phyloP scores from a whole-genome alignment of 2,888 invertebrate genomes.

The Oasisia sp. region DNA sequence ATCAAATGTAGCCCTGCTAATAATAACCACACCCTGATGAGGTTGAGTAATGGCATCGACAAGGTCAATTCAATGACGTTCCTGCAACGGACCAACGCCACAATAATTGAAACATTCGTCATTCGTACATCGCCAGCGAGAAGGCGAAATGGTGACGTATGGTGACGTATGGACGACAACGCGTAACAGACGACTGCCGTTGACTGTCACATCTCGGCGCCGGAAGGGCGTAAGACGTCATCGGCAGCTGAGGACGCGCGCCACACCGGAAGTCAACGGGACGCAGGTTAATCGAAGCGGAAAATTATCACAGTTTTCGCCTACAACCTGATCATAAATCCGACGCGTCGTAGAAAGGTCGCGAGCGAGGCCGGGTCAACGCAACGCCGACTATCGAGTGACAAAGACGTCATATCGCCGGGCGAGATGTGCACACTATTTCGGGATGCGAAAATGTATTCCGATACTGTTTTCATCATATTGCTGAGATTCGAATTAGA shows the following conservation, averaged over 20 bases:
- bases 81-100: background rate
- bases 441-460: background rate
- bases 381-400: background rate
- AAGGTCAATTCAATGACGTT: background rate
- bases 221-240: background rate
- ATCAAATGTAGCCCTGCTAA: too few relatives aligned
- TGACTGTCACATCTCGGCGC: background rate
- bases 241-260: background rate
- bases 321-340: background rate
- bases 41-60: too few relatives aligned
- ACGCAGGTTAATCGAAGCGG: background rate
- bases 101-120: background rate
- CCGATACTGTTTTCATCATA: background rate
- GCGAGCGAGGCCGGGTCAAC: background rate
- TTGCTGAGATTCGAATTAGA: background rate
- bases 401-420: background rate
- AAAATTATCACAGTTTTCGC: constrained; percentile 17
- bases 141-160: background rate
- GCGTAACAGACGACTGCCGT: background rate
- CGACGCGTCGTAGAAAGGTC: background rate
- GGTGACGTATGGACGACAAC: background rate
- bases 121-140: background rate
- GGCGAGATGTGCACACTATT: background rate
- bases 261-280: background rate
- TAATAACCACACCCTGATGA: too few relatives aligned